phyloP scores from a whole-genome alignment of 2,797 vertebrate species.

The Balearica regulorum region DNA sequence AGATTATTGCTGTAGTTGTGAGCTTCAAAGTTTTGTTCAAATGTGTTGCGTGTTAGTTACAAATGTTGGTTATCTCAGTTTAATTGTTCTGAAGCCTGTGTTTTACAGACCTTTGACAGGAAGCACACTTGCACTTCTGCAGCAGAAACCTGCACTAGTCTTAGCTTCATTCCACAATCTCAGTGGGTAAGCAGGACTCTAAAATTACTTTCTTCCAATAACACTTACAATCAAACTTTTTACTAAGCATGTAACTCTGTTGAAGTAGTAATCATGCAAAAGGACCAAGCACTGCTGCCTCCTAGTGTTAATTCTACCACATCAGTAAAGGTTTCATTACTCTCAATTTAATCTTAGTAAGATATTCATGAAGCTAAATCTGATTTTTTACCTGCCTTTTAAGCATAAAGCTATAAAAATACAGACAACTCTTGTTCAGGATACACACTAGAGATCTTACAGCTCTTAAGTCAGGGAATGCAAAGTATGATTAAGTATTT shows the following conservation, averaged over 20 bases:
- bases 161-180: not conserved
- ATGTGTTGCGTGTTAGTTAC: not conserved
- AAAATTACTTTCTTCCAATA: not conserved
- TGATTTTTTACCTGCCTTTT: not conserved
- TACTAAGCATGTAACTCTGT: not conserved
- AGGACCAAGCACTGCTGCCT: slow-evolving; percentile 18
- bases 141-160: not conserved
- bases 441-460: not conserved
- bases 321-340: not conserved
- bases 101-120: not conserved
- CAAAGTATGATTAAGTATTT: not conserved
- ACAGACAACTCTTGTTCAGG: not conserved
- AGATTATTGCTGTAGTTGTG: slow-evolving; percentile 9
- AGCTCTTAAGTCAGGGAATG: not conserved
- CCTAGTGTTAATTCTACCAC: not conserved
- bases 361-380: not conserved
- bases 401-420: not conserved
- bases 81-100: not conserved
- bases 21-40: slow-evolving; percentile 15
- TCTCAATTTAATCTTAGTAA: not conserved
- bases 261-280: not conserved
- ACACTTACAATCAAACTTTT: not conserved
- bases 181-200: not conserved
- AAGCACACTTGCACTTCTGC: not conserved
- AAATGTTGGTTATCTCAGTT: not conserved